Base-by-base conservation (phyloP, 2,888 invertebrate species). In the Ophion obscuratus region DNA sequence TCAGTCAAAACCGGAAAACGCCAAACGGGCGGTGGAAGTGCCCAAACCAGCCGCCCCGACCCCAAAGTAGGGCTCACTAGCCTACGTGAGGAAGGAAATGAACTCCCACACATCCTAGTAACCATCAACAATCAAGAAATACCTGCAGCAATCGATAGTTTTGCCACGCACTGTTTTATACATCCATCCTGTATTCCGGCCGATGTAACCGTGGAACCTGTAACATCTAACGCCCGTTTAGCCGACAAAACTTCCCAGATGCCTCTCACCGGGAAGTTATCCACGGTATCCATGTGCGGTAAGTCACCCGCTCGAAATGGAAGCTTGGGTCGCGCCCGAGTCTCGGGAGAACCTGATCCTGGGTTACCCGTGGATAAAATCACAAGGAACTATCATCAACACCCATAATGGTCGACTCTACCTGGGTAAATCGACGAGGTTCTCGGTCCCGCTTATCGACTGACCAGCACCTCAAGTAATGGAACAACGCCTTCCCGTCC, bases 251-350 rank as follows among this genome's bases (percentile, higher is more conserved):
- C 70, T 0, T 64, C 76, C 0, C 5, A 27, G 10, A 82, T 82
- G 82, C 40, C 70, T 2, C 64, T 82, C 0, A 44, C 10, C 3
- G 81, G 67, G 2, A 20, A n/a, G 7, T n/a, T 59, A 9, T 27
- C 17, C 1, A 17, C 61, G 0, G 9, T 27, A 74, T 81, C 4
- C 6, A 14, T 0, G 59, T 81, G 2, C 67, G 74, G n/a, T n/a
- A n/a, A 59, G 27, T 7, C 67, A 47, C 6, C 1, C 2, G 9
- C 20, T 81, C 20, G n/a, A 81, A 2, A 20, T 81, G 3, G 44
- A 73, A 14, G 81, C 44, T 3, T 81, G 81, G 81, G 61, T 81
- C 2, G 81, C 81, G 9, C 74, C 81, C 0, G 59, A 73, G 0
- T 27, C 74, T 1, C 14, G 61, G 4, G 67, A 67, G 47, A 44